Conservation (phyloP, 1,140 invertebrate genomes). For the Sinonovacula constricta region DNA sequence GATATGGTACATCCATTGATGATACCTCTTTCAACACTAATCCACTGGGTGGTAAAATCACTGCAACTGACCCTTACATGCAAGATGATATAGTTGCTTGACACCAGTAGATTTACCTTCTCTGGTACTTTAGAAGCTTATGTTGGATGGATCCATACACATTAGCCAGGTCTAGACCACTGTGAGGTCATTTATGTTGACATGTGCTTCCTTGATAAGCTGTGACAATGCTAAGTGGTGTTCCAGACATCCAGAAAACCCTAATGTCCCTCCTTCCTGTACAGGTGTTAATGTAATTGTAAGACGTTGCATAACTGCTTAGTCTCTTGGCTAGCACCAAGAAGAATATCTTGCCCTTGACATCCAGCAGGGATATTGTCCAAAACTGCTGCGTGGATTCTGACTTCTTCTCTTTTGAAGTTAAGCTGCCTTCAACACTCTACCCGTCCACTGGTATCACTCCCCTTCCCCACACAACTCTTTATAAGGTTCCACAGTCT, state of each 20-base stretch:
- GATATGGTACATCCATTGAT: constrained; percentile 19
- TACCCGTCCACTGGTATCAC: constrained; percentile 32
- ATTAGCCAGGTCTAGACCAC: constrained; percentile 24
- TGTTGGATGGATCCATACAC: constrained; percentile 18
- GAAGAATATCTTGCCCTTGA: constrained; percentile 44
- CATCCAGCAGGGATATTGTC: constrained; percentile 49
- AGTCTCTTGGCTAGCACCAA: constrained; percentile 34
- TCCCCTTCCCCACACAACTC: constrained; percentile 31
- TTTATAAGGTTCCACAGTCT: constrained; percentile 12
- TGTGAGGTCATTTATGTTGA: constrained; percentile 14
- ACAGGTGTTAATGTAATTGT: constrained; percentile 23
- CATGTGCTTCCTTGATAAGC: neutral
- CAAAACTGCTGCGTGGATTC: constrained; percentile 42
- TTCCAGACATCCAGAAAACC: constrained; percentile 13
- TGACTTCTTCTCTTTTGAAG: constrained; percentile 50
- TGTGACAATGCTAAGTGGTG: neutral
- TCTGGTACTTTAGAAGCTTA: constrained; percentile 13
- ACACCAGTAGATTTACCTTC: neutral
- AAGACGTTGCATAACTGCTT: constrained; percentile 24
- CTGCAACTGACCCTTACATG: neutral
- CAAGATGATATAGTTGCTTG: constrained; percentile 1
- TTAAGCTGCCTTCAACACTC: constrained; percentile 38
- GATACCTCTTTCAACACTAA: constrained; percentile 10
- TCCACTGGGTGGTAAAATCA: constrained; percentile 4
- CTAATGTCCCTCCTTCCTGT: constrained; percentile 20